Base-by-base conservation (phyloP, 2,797 vertebrate species). In the Staurois parvus region DNA sequence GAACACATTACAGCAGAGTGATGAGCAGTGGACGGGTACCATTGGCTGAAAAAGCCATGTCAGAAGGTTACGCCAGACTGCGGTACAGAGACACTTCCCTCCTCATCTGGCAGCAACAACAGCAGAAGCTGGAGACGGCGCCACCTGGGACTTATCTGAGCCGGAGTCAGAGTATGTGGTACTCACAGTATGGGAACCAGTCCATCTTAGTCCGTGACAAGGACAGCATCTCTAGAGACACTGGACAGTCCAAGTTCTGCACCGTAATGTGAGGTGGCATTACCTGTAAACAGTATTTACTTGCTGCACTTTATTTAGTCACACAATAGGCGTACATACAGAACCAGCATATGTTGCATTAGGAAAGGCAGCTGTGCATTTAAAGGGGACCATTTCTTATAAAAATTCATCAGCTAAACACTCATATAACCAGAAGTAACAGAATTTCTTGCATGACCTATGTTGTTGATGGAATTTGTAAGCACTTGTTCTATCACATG, bases 21-120 rank as follows among this genome's bases (percentile, higher is more conserved):
- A 93, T 95, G 94, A 94, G 92, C 0, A 84, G 91, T 0, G 87
- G 90, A 10, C 89, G 91, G 1, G 88, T 90, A 2, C 91, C 94
- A 0, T 91, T 96, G 88, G 94, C 95, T 0, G 93, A 95, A 66
- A 95, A 93, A 42, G 95, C 95, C 0, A 76, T 95, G 85, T 94
- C 93, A 0, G 95, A 96, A 86, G 86, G 89, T 79, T 89, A 92
- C 0, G 95, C 92, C 3, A 91, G 96, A 17, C 94, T 94, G 13
- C 88, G 96, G 0, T 99, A 95, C 94, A 76, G 91, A 24, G 97
- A 99, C 93, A 94, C 96, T 0, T 98, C 98, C 0, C 86, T 98
- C 90, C 93, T 98, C 73, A 93, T 99, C 88, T 99, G 98, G 98
- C 96, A 96, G 87, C 97, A 97, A 92, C 97, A 98, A 92, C 97